phyloP scores from a whole-genome alignment of 2,888 invertebrate species.

The Strigamia crassipes region DNA sequence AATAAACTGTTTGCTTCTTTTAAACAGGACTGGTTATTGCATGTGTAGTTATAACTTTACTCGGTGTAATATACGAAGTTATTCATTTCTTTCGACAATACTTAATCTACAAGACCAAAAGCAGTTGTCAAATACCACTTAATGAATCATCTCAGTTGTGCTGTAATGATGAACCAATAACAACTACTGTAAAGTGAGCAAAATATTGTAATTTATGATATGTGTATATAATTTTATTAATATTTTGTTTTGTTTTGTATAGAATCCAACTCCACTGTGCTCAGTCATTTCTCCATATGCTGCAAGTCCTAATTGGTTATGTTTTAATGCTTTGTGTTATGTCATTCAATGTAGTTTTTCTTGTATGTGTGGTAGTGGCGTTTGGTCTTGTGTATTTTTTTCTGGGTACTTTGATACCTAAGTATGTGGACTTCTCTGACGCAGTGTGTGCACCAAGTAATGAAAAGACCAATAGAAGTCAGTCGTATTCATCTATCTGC shows the following conservation, averaged over 20 bases:
- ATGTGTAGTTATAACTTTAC: neutral
- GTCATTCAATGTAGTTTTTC: neutral
- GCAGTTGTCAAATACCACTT: neutral
- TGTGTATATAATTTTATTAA: no score
- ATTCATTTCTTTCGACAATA: neutral
- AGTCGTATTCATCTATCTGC: neutral
- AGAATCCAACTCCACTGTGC: neutral
- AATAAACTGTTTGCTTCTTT: no score
- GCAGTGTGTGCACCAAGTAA: neutral
- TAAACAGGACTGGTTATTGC: neutral
- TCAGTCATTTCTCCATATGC: neutral
- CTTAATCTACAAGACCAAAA: neutral
- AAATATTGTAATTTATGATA: no score
- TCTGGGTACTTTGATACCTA: neutral
- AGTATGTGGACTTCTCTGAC: neutral
- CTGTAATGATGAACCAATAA: neutral
- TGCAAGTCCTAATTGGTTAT: constrained; percentile 14
- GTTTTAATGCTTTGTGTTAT: constrained; percentile 18
- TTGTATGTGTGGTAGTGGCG: neutral
- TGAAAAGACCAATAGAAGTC: neutral
- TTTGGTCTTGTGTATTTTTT: neutral
- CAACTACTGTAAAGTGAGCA: neutral
- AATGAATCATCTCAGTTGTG: neutral
- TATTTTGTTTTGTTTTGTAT: neutral
- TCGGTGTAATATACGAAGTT: neutral